Evolutionary conservation across 2,113 vertebrate species (phyloP).

Genomic region (Gymnarchus niloticus): DNA sequence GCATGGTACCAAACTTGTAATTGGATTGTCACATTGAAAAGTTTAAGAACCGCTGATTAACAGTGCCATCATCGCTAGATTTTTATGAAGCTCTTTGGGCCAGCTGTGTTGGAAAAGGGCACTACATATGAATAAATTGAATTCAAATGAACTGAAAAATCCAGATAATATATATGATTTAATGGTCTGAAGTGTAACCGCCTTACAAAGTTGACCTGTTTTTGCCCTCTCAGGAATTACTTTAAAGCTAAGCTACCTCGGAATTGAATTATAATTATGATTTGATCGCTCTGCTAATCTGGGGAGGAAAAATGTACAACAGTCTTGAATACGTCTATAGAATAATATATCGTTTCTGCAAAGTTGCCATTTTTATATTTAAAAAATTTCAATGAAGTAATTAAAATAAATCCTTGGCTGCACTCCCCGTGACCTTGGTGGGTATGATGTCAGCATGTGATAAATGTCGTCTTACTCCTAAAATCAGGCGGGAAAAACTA

Average conservation of each 20-base stretch:
- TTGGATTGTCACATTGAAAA: too few relatives aligned
- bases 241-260: constrained; percentile 27
- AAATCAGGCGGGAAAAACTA: constrained; percentile 22
- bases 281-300: constrained; percentile 34
- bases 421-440: constrained; percentile 59
- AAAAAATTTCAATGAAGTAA: constrained; percentile 56
- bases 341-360: constrained; percentile 55
- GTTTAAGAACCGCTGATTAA: too few relatives aligned
- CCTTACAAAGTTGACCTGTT: constrained; percentile 17
- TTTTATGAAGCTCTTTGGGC: neutral
- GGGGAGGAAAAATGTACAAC: constrained; percentile 26
- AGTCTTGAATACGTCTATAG: constrained; percentile 50
- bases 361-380: constrained; percentile 55
- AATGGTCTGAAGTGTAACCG: constrained; percentile 13
- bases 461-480: constrained; percentile 53
- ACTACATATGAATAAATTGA: neutral
- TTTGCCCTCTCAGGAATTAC: constrained; percentile 23
- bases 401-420: constrained; percentile 66
- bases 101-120: neutral
- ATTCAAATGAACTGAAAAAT: constrained; percentile 20
- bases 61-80: neutral
- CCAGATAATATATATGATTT: constrained; percentile 20
- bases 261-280: constrained; percentile 28
- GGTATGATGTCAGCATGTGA: constrained; percentile 52
- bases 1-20: too few relatives aligned